Percentiles rank a stretch among this genome's conserved stretches.
Evolutionary conservation across 2,888 invertebrate genomes (phyloP).

Genomic region (Agrochola macilenta): DNA sequence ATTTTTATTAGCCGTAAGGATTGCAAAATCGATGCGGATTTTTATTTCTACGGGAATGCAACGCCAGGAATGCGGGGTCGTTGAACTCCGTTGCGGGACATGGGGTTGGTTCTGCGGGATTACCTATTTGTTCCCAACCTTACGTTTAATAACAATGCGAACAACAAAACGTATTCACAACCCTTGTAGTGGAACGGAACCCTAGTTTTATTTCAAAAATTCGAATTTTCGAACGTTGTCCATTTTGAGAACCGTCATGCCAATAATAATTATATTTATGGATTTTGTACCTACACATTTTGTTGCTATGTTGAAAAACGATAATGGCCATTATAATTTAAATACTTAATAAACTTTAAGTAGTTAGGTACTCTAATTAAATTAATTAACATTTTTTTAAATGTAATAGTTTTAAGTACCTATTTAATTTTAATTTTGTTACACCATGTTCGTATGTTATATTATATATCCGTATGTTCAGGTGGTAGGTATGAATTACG

Average conservation of each 20-base stretch:
- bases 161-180: slow-evolving; percentile 66
- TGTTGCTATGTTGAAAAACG: slow-evolving; percentile 38
- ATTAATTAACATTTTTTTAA: too few relatives aligned
- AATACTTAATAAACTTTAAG: too few relatives aligned
- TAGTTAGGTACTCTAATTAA: too few relatives aligned
- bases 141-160: slow-evolving; percentile 67
- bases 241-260: slow-evolving; percentile 36
- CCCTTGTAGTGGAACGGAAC: slow-evolving; percentile 58
- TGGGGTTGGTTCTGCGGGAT: slow-evolving; percentile 74
- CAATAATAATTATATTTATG: slow-evolving; percentile 6
- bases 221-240: slow-evolving; percentile 34
- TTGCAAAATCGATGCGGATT: slow-evolving; percentile 68
- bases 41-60: slow-evolving; percentile 78
- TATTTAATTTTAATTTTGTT: slow-evolving; percentile 27
- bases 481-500: slow-evolving; percentile 45
- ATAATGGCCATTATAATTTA: slow-evolving; percentile 16
- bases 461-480: slow-evolving; percentile 51
- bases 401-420: neutral
- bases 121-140: slow-evolving; percentile 73
- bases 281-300: slow-evolving; percentile 5
- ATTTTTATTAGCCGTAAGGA: slow-evolving; percentile 66
- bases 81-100: slow-evolving; percentile 77
- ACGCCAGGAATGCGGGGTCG: slow-evolving; percentile 78
- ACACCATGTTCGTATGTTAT: neutral
- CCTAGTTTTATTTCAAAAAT: slow-evolving; percentile 47